Conservation (phyloP, 1,140 invertebrate species). For the Cotesia glomerata region DNA sequence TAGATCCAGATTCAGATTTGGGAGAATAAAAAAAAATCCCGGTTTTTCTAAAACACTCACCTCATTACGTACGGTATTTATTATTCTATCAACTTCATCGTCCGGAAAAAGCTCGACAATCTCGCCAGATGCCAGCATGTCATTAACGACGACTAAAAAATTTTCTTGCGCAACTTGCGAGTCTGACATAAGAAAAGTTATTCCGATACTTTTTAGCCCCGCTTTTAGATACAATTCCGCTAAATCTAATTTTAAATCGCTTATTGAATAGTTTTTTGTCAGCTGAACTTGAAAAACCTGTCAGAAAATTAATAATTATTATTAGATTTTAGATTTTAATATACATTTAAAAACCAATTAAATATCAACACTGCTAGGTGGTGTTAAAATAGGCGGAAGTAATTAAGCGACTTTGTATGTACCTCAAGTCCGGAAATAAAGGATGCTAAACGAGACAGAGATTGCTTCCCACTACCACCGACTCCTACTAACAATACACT, state of each 20-base stretch:
- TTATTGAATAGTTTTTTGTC: slow-evolving; percentile 84
- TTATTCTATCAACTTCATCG: slow-evolving; percentile 90
- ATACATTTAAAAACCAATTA: slow-evolving; percentile 17
- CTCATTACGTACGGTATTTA: slow-evolving; percentile 81
- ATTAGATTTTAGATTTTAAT: neutral
- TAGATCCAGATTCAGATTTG: slow-evolving; percentile 2
- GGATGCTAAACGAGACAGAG: slow-evolving; percentile 82
- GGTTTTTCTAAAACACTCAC: slow-evolving; percentile 59
- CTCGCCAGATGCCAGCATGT: slow-evolving; percentile 92
- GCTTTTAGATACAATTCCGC: slow-evolving; percentile 85
- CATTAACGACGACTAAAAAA: slow-evolving; percentile 92
- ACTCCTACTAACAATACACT: slow-evolving; percentile 93
- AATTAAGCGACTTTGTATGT: slow-evolving; percentile 58
- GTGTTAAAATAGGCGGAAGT: slow-evolving; percentile 5
- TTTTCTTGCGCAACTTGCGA: slow-evolving; percentile 89
- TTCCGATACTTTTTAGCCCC: slow-evolving; percentile 86
- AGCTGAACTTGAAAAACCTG: slow-evolving; percentile 80
- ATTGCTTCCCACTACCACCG: slow-evolving; percentile 94
- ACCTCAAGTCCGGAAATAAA: slow-evolving; percentile 90
- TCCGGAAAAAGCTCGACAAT: slow-evolving; percentile 90
- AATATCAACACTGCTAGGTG: slow-evolving; percentile 6
- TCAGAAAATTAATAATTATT: neutral
- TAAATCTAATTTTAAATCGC: slow-evolving; percentile 84
- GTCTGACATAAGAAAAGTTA: slow-evolving; percentile 92
- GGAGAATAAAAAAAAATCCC: too few relatives aligned